A percentile compares a stretch with the other conserved stretches of the same genome.
These are phyloP conservation scores for Tupaia chinensis DNA, from an alignment of 2,113 vertebrate species.

Conservation along the genomic window DNA sequence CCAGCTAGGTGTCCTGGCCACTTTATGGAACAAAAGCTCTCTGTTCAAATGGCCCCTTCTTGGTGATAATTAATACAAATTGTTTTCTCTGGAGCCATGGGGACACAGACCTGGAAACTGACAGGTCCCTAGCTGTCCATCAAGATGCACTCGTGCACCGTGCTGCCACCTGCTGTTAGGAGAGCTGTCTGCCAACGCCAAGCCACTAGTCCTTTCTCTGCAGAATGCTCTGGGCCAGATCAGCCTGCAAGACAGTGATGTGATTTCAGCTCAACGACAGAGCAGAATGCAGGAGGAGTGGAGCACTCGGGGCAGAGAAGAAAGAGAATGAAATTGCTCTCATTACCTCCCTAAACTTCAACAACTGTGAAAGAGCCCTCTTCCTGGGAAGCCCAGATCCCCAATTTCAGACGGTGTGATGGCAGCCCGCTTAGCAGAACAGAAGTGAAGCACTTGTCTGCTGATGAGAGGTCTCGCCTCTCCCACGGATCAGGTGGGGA, in stretches of 20 bases:
- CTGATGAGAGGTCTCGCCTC: constrained; percentile 41
- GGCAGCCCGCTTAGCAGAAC: constrained; percentile 57
- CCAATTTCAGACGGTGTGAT: constrained; percentile 67
- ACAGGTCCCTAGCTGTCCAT: constrained; percentile 21
- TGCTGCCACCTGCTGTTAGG: neutral
- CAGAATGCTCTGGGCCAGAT: constrained; percentile 59
- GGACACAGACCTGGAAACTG: neutral
- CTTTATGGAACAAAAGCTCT: constrained; percentile 22
- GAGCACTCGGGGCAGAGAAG: constrained; percentile 67
- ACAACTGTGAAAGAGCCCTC: constrained; percentile 57
- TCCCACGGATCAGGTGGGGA: neutral
- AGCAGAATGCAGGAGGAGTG: constrained; percentile 63
- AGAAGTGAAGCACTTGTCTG: constrained; percentile 46
- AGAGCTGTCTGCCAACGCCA: neutral
- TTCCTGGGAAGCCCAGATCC: constrained; percentile 54
- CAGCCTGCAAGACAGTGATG: constrained; percentile 55
- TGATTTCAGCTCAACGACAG: constrained; percentile 67
- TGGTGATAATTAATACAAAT: constrained; percentile 58
- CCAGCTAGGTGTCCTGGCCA: neutral
- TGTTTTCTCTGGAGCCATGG: neutral
- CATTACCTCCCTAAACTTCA: constrained; percentile 76
- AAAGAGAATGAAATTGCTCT: constrained; percentile 57
- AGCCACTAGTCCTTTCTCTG: constrained; percentile 65
- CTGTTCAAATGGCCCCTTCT: neutral
- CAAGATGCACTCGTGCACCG: neutral